Base-by-base conservation (phyloP, 2,888 invertebrate genomes). In the Drosophila histrio region DNA sequence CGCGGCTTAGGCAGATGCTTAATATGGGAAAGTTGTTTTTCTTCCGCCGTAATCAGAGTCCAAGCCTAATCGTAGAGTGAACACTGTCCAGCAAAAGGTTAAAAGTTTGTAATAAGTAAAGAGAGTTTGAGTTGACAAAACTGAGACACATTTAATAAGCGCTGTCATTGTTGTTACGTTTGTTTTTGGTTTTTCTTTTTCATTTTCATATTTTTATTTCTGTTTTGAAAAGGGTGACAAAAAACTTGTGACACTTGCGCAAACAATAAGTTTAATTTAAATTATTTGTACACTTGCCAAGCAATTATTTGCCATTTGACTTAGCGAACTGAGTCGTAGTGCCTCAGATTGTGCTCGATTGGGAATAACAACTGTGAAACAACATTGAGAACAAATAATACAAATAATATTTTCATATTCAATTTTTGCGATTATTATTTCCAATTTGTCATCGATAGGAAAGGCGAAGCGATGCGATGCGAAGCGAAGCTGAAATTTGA, bases 371-470 rank as follows among this genome's bases (percentile, higher is more conserved):
- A 32, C 39, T 39, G 9, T n/a, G 38, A 26, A 22, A 15, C 8
- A 22, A 41, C 22, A 41, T 41, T 53, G 39, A 28, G 36, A 11
- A 21, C 11, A 34, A 17, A 15, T 43, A 41, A 58, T n/a, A 30
- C 28, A 46, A 58, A 54, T 54, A 13, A 67, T 67, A 49, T 65
- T 58, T 64, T 54, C 30, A 47, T 64, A 64, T 67, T 54, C 34
- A 30, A 72, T 39, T 52, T 52, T 57, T 47, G 59, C 30, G 64
- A 68, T 75, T 77, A 66, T 75, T 74, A 74, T 84, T 72, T 81
- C 61, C 75, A 68, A 82, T 82, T 85, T 85, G 82, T 85, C 79
- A 82, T 73, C 78, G 81, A 76, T 78, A 65, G 58, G 76, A 67
- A 72, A 61, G 62, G 53, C 50, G 50, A 54, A 39, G 54, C 62